Evolutionary conservation across 2,888 invertebrate genomes (phyloP).

Genomic region (Drosophila setosimentum): DNA sequence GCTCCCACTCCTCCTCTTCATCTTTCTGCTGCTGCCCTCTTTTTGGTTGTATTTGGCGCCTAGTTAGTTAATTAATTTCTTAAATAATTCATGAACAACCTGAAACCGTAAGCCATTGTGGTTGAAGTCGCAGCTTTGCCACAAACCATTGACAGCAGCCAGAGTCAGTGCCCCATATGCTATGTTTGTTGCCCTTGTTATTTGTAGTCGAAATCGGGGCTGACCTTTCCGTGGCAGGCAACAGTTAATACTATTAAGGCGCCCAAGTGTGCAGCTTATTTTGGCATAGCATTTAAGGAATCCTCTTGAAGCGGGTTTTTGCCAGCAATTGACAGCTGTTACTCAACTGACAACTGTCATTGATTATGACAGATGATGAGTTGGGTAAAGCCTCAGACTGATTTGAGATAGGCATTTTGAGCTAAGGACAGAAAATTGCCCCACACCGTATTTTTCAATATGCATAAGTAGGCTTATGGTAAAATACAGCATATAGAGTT

Average conservation of each 20-base stretch:
- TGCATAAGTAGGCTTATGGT: not conserved
- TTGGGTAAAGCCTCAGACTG: not conserved
- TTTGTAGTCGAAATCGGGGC: conserved; percentile 7
- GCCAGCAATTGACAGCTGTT: conserved; percentile 24
- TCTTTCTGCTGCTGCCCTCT: not conserved
- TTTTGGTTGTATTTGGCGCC: conserved; percentile 1
- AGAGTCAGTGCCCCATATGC: not conserved
- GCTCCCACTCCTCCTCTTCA: not conserved
- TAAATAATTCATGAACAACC: conserved; percentile 63
- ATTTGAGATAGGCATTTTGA: not conserved
- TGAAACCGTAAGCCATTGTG: conserved; percentile 41
- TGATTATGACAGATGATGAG: conserved; percentile 27
- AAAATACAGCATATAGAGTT: not conserved
- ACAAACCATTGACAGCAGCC: conserved; percentile 46
- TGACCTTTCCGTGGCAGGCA: conserved; percentile 24
- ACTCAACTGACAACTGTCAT: conserved; percentile 9
- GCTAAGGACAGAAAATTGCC: not conserved
- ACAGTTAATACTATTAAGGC: conserved; percentile 15
- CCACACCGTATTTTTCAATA: not conserved
- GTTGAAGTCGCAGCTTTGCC: conserved; percentile 30
- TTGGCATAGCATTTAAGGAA: conserved; percentile 3
- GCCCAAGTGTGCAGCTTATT: conserved; percentile 23
- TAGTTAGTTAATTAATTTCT: conserved; percentile 58
- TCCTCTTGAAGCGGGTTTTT: conserved; percentile 4
- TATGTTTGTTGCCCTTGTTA: conserved; percentile 2